Evolutionary conservation across 2,888 invertebrate genomes (phyloP), one percentile per base, ranked within the genome.

Genomic region (Drosophila tanythrix): DNA sequence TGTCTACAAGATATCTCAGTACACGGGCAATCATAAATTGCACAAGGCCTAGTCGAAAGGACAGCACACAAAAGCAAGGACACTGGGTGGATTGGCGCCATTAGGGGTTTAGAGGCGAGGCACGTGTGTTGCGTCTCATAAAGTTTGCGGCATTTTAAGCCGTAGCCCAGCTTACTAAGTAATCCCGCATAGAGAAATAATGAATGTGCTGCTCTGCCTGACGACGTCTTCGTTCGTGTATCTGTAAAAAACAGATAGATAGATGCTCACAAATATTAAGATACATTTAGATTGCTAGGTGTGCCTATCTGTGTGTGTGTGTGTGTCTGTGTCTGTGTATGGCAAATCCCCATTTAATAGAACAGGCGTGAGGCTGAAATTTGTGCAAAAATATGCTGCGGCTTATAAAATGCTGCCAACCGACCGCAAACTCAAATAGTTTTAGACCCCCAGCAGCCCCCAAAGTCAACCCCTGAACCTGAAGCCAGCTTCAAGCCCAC

Each of bases 121-220:
- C 88, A 88, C 86, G 88, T 89, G 88, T 89, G 88, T 81, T 85
- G 83, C 69, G 82, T 82, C 83, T 79, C 86, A 89, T 89, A 89
- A 88, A 88, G 88, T 89, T 88, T 89, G 86, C 76, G 88, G 88
- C 79, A 84, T 83, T 87, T 88, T 87, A 87, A 89, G 86, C 89
- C 81, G 67, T 72, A 71, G 70, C 81, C 85, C 64, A 53, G 86
- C 89, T 89, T 87, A 89, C 79, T 75, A 38, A 72, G 70, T 89
- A 87, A 89, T 87, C 86, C 89, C 76, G 81, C 87, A 76, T 77
- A 76, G 82, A 87, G 82, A 79, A 82, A 82, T 87, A 87, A 87
- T 87, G 86, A 89, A 85, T 84, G 85, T 82, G 80, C 83, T 78
- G 70, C 74, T 76, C 80, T 79, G 83, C 70, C 81, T 64, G 63